Conservation (phyloP, 2,797 vertebrate genomes). For the Molossus alvarezi region DNA sequence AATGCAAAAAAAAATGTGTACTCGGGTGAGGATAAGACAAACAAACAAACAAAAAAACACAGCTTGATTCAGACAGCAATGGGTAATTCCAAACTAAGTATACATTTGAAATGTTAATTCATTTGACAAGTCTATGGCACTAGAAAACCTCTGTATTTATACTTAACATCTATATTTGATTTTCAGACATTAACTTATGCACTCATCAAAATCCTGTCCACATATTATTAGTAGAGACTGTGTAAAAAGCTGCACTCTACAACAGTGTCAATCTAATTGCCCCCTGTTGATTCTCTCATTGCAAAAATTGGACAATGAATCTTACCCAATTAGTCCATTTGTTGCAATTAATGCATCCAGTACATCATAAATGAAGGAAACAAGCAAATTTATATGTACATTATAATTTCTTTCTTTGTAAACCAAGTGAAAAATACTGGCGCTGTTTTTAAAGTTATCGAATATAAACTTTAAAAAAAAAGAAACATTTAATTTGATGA, state of each 20-base stretch:
- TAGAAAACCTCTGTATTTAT: conserved; percentile 72
- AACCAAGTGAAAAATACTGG: conserved; percentile 32
- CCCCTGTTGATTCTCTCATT: conserved; percentile 55
- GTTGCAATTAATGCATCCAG: conserved; percentile 44
- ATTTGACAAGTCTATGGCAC: conserved; percentile 21
- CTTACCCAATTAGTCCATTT: conserved; percentile 67
- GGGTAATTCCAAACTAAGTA: conserved; percentile 70
- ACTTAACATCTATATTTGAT: conserved; percentile 72
- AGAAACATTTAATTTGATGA: conserved; percentile 39
- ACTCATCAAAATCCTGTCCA: conserved; percentile 41
- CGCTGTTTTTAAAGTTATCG: background rate
- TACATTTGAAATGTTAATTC: conserved; percentile 71
- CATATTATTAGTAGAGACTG: background rate
- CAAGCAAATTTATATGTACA: conserved; percentile 56
- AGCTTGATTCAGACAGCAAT: conserved; percentile 67
- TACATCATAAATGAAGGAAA: conserved; percentile 69
- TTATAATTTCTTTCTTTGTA: conserved; percentile 42
- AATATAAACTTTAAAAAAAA: background rate
- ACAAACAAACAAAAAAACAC: too few relatives aligned
- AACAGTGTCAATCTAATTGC: conserved; percentile 50
- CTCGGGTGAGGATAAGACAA: too few relatives aligned
- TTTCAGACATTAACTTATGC: conserved; percentile 77
- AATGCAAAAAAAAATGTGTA: too few relatives aligned
- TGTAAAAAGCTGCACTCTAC: conserved; percentile 57
- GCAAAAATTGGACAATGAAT: conserved; percentile 71